A percentile compares a stretch with the other conserved stretches of the same genome.
These are phyloP conservation scores for Ptychoptera albimana DNA, from an alignment of 2,888 invertebrate species.

Conservation along the genomic window DNA sequence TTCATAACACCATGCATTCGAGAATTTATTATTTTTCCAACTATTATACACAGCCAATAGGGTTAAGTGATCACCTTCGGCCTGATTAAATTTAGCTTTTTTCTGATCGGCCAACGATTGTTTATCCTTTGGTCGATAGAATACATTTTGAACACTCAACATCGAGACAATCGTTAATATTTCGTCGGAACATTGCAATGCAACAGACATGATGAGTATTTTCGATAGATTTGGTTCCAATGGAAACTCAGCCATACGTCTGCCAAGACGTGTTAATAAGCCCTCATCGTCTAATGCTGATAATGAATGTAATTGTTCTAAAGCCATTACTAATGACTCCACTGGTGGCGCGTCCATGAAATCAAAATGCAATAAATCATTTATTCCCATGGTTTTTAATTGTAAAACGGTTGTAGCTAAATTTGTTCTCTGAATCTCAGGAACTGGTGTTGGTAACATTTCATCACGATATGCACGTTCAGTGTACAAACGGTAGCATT, in stretches of 20 bases:
- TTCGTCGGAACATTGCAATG: slow-evolving; percentile 94
- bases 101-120: slow-evolving; percentile 96
- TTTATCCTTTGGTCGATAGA: slow-evolving; percentile 88
- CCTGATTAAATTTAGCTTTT: slow-evolving; percentile 98
- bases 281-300: slow-evolving; percentile 95
- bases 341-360: slow-evolving; percentile 99
- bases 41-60: slow-evolving; percentile 97
- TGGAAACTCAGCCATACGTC: slow-evolving; percentile 98
- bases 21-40: slow-evolving; percentile 98
- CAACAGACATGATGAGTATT: slow-evolving; percentile 98
- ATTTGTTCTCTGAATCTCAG: slow-evolving; percentile 97
- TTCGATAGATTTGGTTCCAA: slow-evolving; percentile 95
- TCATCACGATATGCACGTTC: slow-evolving; percentile 97
- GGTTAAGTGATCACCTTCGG: slow-evolving; percentile 96
- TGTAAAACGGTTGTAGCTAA: slow-evolving; percentile 86
- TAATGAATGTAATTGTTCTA: slow-evolving; percentile 91
- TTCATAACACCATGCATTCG: slow-evolving; percentile 98
- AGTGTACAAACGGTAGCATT: slow-evolving; percentile 91
- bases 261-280: slow-evolving; percentile 60
- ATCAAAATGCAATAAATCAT: slow-evolving; percentile 94
- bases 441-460: slow-evolving; percentile 95
- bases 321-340: slow-evolving; percentile 92
- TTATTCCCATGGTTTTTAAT: slow-evolving; percentile 98
- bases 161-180: slow-evolving; percentile 96
- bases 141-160: slow-evolving; percentile 98